Evolutionary conservation across 2,888 invertebrate species (phyloP), one percentile per base, ranked within the genome.

Genomic region (Lasioglossum calceatum): DNA sequence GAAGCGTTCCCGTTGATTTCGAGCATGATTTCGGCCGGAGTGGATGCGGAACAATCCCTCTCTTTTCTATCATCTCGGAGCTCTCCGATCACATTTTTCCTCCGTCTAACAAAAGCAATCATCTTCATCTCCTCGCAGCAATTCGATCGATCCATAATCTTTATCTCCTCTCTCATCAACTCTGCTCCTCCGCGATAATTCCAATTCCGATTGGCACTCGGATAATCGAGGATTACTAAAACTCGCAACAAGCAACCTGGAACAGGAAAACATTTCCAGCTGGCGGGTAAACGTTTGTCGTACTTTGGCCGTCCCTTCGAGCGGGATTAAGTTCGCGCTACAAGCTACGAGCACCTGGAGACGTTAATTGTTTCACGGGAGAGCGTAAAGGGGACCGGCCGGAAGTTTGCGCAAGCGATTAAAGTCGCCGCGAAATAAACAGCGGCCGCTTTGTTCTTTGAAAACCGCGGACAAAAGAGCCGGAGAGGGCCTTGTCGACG

Each of bases 401-500:
- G 64, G 72, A 61, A 73, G 27, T 72, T 61, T 61, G 73, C 23
- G 32, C 27, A 10, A 42, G 67, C 39, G 19, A 27, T 67, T 80
- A 50, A 80, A 75, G 80, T 74, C 67, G 23, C 64, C 36, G 74
- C 58, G 42, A 73, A 79, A 79, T 79, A 73, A 79, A 79, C 42
- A 73, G 8, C 77, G n/a, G 36, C 8, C 27, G 27, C 23, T 23
- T 23, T 12, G 61, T n/a, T 64, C 58, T 76, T 76, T 61, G 58
- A 76, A 27, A 39, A 54, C 74, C 54, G 74, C 39, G 36, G 74
- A 75, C 74, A 54, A 75, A 76, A n/a, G 64, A 64, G 27, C 42
- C 7, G 64, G 64, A 47, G 61, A 23, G 50, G 27, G 61, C 14
- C 76, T 76, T 27, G 76, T n/a, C 42, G 76, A 44, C 47, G 61